These are phyloP conservation scores for Folsomia manolachei DNA, from an alignment of 2,888 invertebrate species.

Conservation along the genomic window DNA sequence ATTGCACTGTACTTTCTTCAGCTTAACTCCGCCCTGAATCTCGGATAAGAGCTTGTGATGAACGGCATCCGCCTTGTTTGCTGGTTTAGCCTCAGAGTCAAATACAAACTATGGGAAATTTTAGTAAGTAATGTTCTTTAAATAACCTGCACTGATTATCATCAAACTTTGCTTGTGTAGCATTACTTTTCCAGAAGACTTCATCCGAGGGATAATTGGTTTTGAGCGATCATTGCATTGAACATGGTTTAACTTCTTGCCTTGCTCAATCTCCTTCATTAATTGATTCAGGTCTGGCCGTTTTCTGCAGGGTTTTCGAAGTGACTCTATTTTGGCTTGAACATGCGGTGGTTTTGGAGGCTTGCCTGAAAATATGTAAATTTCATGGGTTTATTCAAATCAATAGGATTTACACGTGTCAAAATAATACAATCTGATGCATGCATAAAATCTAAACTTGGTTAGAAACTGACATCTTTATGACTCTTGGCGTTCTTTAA, in stretches of 20 bases:
- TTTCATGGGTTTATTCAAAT: too few relatives aligned
- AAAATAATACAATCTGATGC: too few relatives aligned
- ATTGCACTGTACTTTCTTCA: slow-evolving; percentile 75
- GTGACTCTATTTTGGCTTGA: slow-evolving; percentile 21
- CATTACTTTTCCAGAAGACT: slow-evolving; percentile 50
- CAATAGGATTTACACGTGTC: too few relatives aligned
- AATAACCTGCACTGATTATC: slow-evolving; percentile 1
- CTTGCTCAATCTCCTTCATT: slow-evolving; percentile 78
- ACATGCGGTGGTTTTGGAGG: slow-evolving; percentile 31
- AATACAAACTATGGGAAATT: slow-evolving; percentile 37
- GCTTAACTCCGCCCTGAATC: slow-evolving; percentile 71
- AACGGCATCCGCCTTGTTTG: slow-evolving; percentile 48
- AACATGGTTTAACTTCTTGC: slow-evolving; percentile 74
- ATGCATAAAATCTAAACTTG: too few relatives aligned
- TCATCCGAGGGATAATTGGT: slow-evolving; percentile 57
- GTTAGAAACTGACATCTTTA: too few relatives aligned
- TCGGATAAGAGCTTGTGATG: slow-evolving; percentile 47
- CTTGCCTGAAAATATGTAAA: slow-evolving; percentile 18
- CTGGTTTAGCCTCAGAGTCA: slow-evolving; percentile 48
- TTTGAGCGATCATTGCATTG: slow-evolving; percentile 76
- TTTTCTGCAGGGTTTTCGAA: slow-evolving; percentile 58
- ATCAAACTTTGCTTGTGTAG: neutral
- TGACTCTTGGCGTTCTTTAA: too few relatives aligned
- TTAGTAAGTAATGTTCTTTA: slow-evolving; percentile 3
- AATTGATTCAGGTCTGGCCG: slow-evolving; percentile 74